Conservation (phyloP, 2,113 vertebrate species). For the Indicator maculatus region DNA sequence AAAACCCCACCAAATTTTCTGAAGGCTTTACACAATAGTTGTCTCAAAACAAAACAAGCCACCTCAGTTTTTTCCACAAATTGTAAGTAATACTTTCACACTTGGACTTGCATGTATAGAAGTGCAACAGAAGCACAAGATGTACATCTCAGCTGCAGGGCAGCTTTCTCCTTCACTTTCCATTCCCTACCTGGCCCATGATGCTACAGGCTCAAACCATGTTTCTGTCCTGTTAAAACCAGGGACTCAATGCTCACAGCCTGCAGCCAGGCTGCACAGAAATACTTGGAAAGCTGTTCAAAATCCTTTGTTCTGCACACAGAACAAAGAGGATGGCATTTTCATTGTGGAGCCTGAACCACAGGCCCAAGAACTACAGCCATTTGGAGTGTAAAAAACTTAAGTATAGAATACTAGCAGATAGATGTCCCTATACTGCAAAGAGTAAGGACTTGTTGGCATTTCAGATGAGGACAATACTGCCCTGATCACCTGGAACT, state of each 20-base stretch:
- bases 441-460: background rate
- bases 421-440: background rate
- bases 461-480: background rate
- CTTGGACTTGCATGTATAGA: background rate
- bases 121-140: accelerated
- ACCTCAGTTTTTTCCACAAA: background rate
- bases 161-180: accelerated
- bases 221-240: background rate
- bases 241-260: background rate
- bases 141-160: background rate
- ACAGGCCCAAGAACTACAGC: background rate
- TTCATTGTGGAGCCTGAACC: background rate
- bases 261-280: background rate
- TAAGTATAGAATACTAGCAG: background rate
- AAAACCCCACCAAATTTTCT: background rate
- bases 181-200: background rate
- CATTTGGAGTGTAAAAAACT: background rate
- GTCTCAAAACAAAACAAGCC: background rate
- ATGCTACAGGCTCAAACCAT: accelerated
- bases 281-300: background rate
- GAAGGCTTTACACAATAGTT: background rate
- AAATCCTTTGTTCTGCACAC: background rate
- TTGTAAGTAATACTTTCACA: background rate
- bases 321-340: background rate
- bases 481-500: background rate